Conservation (phyloP, 2,113 vertebrate genomes). For the Turdus rufiventris region DNA sequence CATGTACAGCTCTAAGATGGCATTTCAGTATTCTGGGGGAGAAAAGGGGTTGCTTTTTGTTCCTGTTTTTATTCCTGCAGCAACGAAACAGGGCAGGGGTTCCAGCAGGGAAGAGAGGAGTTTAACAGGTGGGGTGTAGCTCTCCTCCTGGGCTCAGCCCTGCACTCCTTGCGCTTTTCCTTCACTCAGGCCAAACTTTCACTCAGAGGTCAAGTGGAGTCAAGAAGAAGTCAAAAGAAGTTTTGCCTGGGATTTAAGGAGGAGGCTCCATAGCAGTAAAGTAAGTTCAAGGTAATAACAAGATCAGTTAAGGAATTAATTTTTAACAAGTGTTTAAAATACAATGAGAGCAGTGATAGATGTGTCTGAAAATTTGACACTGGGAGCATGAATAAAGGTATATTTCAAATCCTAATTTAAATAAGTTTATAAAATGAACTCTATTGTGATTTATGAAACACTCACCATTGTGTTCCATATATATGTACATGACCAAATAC, state of each 20-base stretch:
- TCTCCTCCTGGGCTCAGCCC: not conserved
- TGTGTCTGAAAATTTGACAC: not conserved
- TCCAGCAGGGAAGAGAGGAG: not conserved
- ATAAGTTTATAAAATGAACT: not conserved
- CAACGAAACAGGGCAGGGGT: not conserved
- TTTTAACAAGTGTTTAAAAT: not conserved
- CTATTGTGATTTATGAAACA: not conserved
- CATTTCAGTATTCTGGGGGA: not conserved
- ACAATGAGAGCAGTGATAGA: not conserved
- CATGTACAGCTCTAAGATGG: not conserved
- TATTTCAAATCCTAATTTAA: not conserved
- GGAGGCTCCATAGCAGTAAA: not conserved
- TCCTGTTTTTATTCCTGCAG: not conserved
- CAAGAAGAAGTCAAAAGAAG: not conserved
- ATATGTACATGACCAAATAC: not conserved
- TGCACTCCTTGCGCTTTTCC: not conserved
- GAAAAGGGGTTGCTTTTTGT: not conserved
- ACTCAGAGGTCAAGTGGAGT: slow-evolving; percentile 4
- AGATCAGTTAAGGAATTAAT: not conserved
- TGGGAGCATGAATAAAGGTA: not conserved
- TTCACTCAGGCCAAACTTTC: slow-evolving; percentile 4
- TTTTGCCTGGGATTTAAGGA: slow-evolving; percentile 24
- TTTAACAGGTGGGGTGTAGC: not conserved
- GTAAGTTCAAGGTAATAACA: slow-evolving; percentile 6
- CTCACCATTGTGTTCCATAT: not conserved